Conservation (phyloP, 1,140 invertebrate genomes). For the Tenebrio molitor region DNA sequence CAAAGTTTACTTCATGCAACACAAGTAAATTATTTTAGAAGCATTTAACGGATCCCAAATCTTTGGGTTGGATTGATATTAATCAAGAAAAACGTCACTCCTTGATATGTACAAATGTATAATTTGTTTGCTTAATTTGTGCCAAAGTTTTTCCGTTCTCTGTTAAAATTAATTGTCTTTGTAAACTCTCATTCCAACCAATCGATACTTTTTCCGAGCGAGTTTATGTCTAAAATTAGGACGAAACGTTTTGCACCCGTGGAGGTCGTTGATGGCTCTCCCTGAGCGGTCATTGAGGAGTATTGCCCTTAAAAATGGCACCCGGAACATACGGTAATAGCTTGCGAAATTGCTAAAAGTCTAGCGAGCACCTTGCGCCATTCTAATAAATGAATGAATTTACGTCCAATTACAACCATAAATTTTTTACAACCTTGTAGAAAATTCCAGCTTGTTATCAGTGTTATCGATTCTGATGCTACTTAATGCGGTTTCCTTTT, state of each 20-base stretch:
- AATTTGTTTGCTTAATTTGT: too few species aligned
- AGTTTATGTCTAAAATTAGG: slow-evolving; percentile 53
- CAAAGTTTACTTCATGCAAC: slow-evolving; percentile 10
- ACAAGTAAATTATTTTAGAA: slow-evolving; percentile 14
- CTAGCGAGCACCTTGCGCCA: slow-evolving; percentile 37
- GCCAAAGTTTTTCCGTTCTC: too few species aligned
- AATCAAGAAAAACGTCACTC: too few species aligned
- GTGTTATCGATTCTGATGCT: too few species aligned
- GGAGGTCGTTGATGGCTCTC: slow-evolving; percentile 50
- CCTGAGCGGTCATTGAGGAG: slow-evolving; percentile 56
- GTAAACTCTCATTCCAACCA: not conserved
- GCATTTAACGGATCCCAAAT: not conserved
- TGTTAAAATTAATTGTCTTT: not conserved
- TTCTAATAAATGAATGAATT: slow-evolving; percentile 35
- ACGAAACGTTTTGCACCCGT: slow-evolving; percentile 51
- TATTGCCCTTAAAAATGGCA: slow-evolving; percentile 56
- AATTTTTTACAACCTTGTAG: not conserved
- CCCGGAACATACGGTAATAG: slow-evolving; percentile 56
- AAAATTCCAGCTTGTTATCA: slow-evolving; percentile 10
- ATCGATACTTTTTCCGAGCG: slow-evolving; percentile 26
- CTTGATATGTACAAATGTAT: too few species aligned
- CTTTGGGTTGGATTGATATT: too few species aligned
- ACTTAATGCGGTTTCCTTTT: too few species aligned
- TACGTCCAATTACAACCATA: slow-evolving; percentile 1
- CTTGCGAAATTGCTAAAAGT: slow-evolving; percentile 50